phyloP scores from a whole-genome alignment of 2,888 invertebrate genomes.

The Rotaria macrura region DNA sequence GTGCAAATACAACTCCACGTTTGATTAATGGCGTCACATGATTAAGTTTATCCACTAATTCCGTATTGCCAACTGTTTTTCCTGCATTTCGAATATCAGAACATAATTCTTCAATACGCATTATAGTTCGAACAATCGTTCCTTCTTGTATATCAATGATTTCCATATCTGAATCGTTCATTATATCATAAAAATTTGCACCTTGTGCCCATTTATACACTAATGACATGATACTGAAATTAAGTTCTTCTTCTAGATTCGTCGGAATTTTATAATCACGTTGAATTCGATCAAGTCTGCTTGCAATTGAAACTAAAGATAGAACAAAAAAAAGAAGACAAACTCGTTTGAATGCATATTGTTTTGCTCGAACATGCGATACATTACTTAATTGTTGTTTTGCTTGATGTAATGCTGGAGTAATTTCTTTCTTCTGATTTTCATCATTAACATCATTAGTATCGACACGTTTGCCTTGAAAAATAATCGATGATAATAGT shows the following conservation, averaged over 20 bases:
- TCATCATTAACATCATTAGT: background rate
- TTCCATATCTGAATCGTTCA: background rate
- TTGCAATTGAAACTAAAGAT: conserved; percentile 2
- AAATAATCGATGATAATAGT: conserved; percentile 78
- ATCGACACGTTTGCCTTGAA: conserved; percentile 56
- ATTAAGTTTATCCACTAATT: conserved; percentile 82
- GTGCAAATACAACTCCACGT: conserved; percentile 92
- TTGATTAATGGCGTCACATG: conserved; percentile 82
- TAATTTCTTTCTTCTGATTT: background rate
- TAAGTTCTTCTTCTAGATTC: conserved; percentile 54
- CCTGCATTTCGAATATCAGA: conserved; percentile 83
- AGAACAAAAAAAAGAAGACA: background rate
- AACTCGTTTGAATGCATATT: background rate
- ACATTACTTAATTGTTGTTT: background rate
- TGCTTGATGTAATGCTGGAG: background rate
- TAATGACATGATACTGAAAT: conserved; percentile 81
- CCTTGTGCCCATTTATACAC: conserved; percentile 91
- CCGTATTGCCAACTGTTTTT: conserved; percentile 79
- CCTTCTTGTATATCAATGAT: conserved; percentile 53
- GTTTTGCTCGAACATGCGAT: background rate
- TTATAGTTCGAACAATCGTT: conserved; percentile 89
- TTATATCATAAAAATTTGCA: conserved; percentile 55
- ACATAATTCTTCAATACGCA: conserved; percentile 81
- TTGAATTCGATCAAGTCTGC: conserved; percentile 24
- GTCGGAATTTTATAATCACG: conserved; percentile 26